These are phyloP conservation scores for Dascillus cervinus DNA, from an alignment of 2,888 invertebrate species.

Conservation along the genomic window DNA sequence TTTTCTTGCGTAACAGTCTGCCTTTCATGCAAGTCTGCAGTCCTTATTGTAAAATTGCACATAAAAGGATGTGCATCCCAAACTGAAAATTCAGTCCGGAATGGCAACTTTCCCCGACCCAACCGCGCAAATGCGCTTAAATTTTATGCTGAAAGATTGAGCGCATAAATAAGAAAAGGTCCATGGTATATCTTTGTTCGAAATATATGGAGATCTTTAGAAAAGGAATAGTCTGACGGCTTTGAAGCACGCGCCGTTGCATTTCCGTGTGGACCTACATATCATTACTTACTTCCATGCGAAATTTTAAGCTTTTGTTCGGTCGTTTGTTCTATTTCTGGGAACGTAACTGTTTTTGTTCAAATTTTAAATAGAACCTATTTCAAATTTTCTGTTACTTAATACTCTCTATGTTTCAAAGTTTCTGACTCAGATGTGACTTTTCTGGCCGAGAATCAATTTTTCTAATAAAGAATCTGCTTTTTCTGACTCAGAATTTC, in stretches of 20 bases:
- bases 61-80: slow-evolving; percentile 29
- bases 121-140: slow-evolving; percentile 9
- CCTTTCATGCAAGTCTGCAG: slow-evolving; percentile 26
- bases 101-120: slow-evolving; percentile 6
- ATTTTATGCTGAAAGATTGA: slow-evolving; percentile 18
- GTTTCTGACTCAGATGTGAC: too few species aligned
- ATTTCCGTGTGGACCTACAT: slow-evolving; percentile 25
- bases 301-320: slow-evolving; percentile 9
- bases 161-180: slow-evolving; percentile 26
- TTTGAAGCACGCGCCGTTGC: slow-evolving; percentile 29
- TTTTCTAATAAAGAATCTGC: too few species aligned
- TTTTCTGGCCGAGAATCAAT: too few species aligned
- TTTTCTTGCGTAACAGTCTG: slow-evolving; percentile 33
- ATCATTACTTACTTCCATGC: slow-evolving; percentile 11
- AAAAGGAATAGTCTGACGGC: slow-evolving; percentile 21
- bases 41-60: slow-evolving; percentile 21
- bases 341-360: too few species aligned
- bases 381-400: too few species aligned
- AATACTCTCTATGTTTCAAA: too few species aligned
- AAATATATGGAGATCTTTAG: slow-evolving; percentile 19
- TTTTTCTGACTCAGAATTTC: too few species aligned
- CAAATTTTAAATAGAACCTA: too few species aligned
- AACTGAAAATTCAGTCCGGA: slow-evolving; percentile 16
- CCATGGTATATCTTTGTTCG: slow-evolving; percentile 24
- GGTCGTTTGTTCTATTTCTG: not conserved